phyloP scores from a whole-genome alignment of 2,797 vertebrate species.

The Rhinophrynus dorsalis region DNA sequence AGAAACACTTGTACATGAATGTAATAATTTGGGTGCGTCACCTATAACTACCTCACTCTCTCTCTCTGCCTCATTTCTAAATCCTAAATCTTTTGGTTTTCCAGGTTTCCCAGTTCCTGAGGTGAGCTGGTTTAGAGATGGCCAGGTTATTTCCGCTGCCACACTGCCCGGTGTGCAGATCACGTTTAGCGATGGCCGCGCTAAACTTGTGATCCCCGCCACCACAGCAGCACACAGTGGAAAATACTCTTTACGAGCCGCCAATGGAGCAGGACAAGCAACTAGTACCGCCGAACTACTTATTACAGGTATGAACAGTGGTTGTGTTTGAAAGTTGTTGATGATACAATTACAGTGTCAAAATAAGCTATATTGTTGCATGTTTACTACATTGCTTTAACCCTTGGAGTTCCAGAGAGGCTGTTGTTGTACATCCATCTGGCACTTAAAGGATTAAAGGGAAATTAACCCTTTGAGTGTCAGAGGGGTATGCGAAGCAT shows the following conservation, averaged over 20 bases:
- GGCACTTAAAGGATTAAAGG: too few relatives aligned
- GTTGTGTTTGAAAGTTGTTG: too few relatives aligned
- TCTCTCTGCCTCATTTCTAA: background rate
- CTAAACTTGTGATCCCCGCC: conserved; percentile 87
- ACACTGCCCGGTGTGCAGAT: conserved; percentile 91
- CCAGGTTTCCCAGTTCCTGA: conserved; percentile 95
- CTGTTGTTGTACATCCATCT: too few relatives aligned
- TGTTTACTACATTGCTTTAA: too few relatives aligned
- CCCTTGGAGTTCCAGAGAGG: too few relatives aligned
- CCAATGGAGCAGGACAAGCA: conserved; percentile 96
- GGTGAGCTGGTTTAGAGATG: conserved; percentile 98
- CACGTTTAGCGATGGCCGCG: conserved; percentile 96
- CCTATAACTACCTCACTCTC: too few relatives aligned
- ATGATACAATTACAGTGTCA: too few relatives aligned
- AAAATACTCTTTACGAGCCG: conserved; percentile 92
- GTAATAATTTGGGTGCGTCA: too few relatives aligned
- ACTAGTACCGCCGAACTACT: conserved; percentile 96
- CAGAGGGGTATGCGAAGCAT: too few relatives aligned
- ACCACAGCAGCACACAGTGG: conserved; percentile 90
- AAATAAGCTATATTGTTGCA: too few relatives aligned
- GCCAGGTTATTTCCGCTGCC: conserved; percentile 91
- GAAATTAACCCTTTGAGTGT: too few relatives aligned
- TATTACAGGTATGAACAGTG: conserved; percentile 79
- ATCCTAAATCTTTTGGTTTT: background rate
- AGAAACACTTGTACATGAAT: too few relatives aligned